phyloP scores from a whole-genome alignment of 35 echinoderm and acorn worm species.

The Amphiura filiformis region DNA sequence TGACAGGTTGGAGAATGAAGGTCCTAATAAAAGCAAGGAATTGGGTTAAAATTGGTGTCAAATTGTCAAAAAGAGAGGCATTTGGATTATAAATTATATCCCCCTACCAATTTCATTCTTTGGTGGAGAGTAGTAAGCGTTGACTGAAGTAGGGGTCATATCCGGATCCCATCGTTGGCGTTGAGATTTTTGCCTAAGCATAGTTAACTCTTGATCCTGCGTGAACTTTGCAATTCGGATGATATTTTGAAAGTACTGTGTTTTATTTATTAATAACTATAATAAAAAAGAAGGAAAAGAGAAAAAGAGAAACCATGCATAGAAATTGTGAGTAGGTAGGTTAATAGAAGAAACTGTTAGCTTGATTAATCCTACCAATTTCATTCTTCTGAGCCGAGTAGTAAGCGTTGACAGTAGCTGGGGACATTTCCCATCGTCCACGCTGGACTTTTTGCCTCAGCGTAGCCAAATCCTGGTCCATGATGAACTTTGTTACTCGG shows the following conservation, averaged over 20 bases:
- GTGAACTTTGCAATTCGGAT: conserved; percentile 57
- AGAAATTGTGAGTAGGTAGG: not conserved
- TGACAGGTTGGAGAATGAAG: too few relatives aligned
- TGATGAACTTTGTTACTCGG: conserved; percentile 47
- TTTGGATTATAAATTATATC: not conserved
- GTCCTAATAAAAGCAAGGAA: too few relatives aligned
- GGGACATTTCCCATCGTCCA: conserved; percentile 83
- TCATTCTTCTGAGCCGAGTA: conserved; percentile 85
- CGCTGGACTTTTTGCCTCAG: conserved; percentile 55
- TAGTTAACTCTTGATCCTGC: conserved; percentile 29
- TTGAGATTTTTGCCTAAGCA: conserved; percentile 39
- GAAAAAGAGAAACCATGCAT: not conserved
- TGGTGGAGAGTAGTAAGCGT: conserved; percentile 77
- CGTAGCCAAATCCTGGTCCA: conserved; percentile 33
- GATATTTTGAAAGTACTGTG: conserved; percentile 73
- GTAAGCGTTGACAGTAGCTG: conserved; percentile 84
- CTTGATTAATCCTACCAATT: conserved; percentile 88
- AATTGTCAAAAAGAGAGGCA: too few relatives aligned
- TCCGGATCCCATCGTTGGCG: conserved; percentile 68
- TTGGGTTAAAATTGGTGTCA: too few relatives aligned
- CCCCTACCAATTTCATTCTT: conserved; percentile 93
- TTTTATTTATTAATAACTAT: conserved; percentile 73
- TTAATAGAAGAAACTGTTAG: too few relatives aligned
- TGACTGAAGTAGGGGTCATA: conserved; percentile 78
- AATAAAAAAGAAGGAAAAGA: not conserved